Percentiles rank a stretch among this genome's conserved stretches.
Conservation (phyloP, 2,113 vertebrate species). For the Paracanthobrama guichenoti region DNA sequence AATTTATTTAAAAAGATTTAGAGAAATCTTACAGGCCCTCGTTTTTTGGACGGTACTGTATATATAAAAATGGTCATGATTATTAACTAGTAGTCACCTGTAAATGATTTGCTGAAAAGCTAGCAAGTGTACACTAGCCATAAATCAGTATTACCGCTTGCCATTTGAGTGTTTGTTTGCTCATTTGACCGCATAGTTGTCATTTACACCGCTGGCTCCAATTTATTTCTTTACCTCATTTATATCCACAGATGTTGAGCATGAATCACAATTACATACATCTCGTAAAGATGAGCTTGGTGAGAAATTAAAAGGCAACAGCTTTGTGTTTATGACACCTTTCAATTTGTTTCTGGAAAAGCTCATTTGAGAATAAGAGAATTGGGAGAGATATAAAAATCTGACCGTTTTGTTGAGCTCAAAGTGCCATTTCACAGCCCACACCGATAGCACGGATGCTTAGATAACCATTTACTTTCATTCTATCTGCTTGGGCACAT, state of each 20-base stretch:
- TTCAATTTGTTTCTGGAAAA: constrained; percentile 12
- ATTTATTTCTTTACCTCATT: not conserved
- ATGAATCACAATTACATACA: constrained; percentile 19
- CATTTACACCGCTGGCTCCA: not conserved
- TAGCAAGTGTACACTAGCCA: not conserved
- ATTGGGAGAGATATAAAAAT: not conserved
- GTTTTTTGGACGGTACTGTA: too few species aligned
- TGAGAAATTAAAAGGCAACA: constrained; percentile 30
- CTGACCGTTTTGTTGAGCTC: constrained; percentile 17
- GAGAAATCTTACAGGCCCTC: too few species aligned
- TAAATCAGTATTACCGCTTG: not conserved
- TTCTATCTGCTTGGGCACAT: constrained; percentile 25
- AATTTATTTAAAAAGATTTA: too few species aligned
- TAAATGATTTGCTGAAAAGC: not conserved
- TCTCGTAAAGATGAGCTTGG: constrained; percentile 14
- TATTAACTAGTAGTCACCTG: too few species aligned
- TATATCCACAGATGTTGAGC: constrained; percentile 38
- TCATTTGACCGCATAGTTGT: not conserved
- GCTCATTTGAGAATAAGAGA: constrained; percentile 9
- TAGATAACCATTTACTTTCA: constrained; percentile 37
- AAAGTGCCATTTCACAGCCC: constrained; percentile 28
- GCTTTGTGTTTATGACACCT: constrained; percentile 11
- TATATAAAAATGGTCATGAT: too few species aligned
- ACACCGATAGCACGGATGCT: constrained; percentile 1
- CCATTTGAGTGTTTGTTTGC: constrained; percentile 19